These are phyloP conservation scores for Pseudomyrmex sp. DNA, from an alignment of 1,140 invertebrate genomes.

Conservation along the genomic window DNA sequence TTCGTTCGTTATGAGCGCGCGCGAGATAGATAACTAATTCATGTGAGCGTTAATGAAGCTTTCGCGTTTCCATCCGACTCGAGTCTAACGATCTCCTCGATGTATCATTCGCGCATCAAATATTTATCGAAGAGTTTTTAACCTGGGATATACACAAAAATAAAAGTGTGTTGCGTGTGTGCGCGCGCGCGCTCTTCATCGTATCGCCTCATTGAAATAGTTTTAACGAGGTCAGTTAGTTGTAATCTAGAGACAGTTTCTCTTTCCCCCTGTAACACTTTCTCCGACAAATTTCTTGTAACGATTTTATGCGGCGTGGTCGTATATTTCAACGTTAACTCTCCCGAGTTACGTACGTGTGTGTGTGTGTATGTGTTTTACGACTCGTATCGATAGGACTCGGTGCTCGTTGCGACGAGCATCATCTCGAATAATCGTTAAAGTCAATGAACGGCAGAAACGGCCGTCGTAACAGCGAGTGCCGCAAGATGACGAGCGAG, in stretches of 20 bases:
- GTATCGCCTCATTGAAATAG: constrained; percentile 11
- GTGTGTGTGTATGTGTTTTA: too few species aligned
- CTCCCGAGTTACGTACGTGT: too few species aligned
- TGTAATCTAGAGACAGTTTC: constrained; percentile 25
- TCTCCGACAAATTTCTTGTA: constrained; percentile 34
- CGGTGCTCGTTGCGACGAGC: not conserved
- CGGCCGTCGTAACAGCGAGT: not conserved
- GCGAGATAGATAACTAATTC: too few species aligned
- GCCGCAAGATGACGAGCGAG: too few species aligned
- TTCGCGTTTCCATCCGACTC: too few species aligned
- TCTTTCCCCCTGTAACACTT: constrained; percentile 23
- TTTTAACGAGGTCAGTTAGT: constrained; percentile 31
- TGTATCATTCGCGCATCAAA: not conserved
- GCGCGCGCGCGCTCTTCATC: not conserved
- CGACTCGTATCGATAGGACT: not conserved
- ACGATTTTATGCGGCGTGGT: not conserved
- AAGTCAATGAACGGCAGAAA: not conserved
- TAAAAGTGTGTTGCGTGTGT: not conserved
- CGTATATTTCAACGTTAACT: too few species aligned
- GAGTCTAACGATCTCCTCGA: too few species aligned
- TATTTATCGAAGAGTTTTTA: constrained; percentile 1
- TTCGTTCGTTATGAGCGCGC: too few species aligned
- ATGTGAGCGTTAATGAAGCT: too few species aligned
- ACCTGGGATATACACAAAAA: not conserved
- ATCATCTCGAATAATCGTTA: constrained; percentile 6